Evolutionary conservation across 2,888 invertebrate genomes (phyloP).

Genomic region (Synergus umbraculus): DNA sequence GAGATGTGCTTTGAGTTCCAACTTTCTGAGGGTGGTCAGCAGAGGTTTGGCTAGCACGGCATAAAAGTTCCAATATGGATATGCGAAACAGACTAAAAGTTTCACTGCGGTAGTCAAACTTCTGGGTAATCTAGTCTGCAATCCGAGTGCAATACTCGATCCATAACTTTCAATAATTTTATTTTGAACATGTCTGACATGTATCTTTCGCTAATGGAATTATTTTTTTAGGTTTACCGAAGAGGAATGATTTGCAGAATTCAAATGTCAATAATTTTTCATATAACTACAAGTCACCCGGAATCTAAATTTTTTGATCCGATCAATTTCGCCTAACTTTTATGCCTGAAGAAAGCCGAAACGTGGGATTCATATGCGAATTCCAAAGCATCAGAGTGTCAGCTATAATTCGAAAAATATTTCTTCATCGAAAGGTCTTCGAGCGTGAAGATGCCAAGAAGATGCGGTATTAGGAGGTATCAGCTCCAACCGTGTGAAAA

Average conservation of each 20-base stretch:
- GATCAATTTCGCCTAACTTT: too few species aligned
- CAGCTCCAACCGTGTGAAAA: conserved; percentile 16
- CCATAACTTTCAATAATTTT: conserved; percentile 31
- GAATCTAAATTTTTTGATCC: too few species aligned
- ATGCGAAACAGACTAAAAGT: conserved; percentile 10
- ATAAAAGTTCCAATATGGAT: conserved; percentile 35
- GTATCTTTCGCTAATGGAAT: neutral
- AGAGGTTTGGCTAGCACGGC: conserved; percentile 28
- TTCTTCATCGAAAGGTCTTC: conserved; percentile 4
- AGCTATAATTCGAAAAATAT: conserved; percentile 17
- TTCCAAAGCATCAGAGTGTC: conserved; percentile 5
- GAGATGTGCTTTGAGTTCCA: conserved; percentile 32
- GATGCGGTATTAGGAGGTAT: neutral
- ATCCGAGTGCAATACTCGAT: conserved; percentile 18
- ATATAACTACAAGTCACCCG: too few species aligned
- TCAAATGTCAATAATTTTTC: too few species aligned
- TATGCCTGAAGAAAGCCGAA: neutral
- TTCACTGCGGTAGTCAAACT: conserved; percentile 31
- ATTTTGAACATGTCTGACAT: conserved; percentile 22
- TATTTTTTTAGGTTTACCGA: neutral
- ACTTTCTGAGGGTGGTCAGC: conserved; percentile 31
- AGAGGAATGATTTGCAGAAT: neutral
- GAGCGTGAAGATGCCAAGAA: conserved; percentile 21
- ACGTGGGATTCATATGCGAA: neutral
- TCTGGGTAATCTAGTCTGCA: conserved; percentile 35